Percentiles rank a stretch among this genome's conserved stretches.
These are phyloP conservation scores for Centruroides vittatus DNA, from an alignment of 1,140 invertebrate genomes.

Conservation along the genomic window DNA sequence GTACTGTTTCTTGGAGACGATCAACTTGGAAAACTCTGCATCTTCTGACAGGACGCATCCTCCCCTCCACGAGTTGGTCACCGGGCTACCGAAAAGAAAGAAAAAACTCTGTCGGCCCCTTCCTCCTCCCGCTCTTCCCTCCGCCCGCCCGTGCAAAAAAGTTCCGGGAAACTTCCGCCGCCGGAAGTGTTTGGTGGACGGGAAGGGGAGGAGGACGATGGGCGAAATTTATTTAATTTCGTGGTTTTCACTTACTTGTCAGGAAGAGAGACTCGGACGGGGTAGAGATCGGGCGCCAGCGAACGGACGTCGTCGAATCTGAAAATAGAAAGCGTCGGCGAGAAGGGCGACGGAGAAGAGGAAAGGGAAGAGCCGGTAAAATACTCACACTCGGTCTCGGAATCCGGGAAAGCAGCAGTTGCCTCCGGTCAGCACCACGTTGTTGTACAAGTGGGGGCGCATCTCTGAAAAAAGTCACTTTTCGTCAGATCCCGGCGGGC, in stretches of 20 bases:
- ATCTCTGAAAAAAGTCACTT: slow-evolving; percentile 36
- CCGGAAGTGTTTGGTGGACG: too few relatives aligned
- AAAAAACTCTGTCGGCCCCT: background rate
- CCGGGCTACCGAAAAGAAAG: slow-evolving; percentile 41
- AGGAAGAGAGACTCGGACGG: slow-evolving; percentile 54
- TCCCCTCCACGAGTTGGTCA: slow-evolving; percentile 76
- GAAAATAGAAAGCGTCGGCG: slow-evolving; percentile 5
- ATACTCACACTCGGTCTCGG: slow-evolving; percentile 51
- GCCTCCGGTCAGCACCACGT: slow-evolving; percentile 88
- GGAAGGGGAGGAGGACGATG: too few relatives aligned
- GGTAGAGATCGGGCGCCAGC: slow-evolving; percentile 55
- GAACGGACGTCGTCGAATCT: slow-evolving; percentile 53
- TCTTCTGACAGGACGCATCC: slow-evolving; percentile 58
- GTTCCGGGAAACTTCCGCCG: background rate
- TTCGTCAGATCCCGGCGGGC: too few relatives aligned
- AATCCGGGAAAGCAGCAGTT: slow-evolving; percentile 59
- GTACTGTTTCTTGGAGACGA: slow-evolving; percentile 70
- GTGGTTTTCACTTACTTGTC: slow-evolving; percentile 29
- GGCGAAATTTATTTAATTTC: too few relatives aligned
- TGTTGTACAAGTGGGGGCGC: slow-evolving; percentile 64
- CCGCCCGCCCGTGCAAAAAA: background rate
- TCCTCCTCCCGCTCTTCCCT: background rate
- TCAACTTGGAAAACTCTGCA: slow-evolving; percentile 50
- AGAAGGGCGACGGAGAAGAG: too few relatives aligned
- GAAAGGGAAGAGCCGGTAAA: too few relatives aligned